Conservation (phyloP, 2,797 vertebrate species). For the Hyperoplus immaculatus region DNA sequence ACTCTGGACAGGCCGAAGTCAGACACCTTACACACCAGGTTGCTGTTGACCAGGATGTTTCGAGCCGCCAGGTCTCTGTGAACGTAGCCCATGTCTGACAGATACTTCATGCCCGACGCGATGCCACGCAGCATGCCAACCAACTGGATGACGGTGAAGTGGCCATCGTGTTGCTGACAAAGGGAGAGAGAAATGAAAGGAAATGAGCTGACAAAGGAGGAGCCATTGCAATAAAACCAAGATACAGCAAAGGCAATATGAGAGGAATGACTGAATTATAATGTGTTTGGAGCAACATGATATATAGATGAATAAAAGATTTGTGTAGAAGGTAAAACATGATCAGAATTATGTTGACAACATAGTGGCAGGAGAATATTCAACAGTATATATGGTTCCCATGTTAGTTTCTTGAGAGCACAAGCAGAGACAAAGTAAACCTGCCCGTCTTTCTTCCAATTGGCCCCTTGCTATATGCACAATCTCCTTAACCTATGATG, state of each 20-base stretch:
- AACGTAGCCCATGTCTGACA: constrained; percentile 97
- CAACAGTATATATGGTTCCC: constrained; percentile 14
- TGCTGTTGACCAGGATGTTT: constrained; percentile 97
- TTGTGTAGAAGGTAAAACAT: neutral
- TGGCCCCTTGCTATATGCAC: neutral
- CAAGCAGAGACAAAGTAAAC: neutral
- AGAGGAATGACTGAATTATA: neutral
- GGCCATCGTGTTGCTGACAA: constrained; percentile 93
- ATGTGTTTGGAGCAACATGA: neutral
- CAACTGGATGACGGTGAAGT: constrained; percentile 97
- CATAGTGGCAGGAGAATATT: constrained; percentile 30
- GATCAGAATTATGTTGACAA: constrained; percentile 8
- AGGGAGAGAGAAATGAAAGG: constrained; percentile 26
- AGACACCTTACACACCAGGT: constrained; percentile 97
- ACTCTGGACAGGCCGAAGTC: constrained; percentile 96
- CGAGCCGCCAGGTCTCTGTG: constrained; percentile 96
- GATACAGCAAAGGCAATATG: neutral
- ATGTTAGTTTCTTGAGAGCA: neutral
- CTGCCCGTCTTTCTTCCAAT: neutral
- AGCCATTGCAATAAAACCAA: neutral
- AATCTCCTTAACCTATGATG: neutral
- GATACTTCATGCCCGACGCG: constrained; percentile 97
- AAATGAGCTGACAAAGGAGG: constrained; percentile 10
- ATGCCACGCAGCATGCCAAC: constrained; percentile 98
- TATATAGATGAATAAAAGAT: neutral